These are phyloP conservation scores for Capitulum mitella DNA, from an alignment of 2,888 invertebrate genomes.

Conservation along the genomic window DNA sequence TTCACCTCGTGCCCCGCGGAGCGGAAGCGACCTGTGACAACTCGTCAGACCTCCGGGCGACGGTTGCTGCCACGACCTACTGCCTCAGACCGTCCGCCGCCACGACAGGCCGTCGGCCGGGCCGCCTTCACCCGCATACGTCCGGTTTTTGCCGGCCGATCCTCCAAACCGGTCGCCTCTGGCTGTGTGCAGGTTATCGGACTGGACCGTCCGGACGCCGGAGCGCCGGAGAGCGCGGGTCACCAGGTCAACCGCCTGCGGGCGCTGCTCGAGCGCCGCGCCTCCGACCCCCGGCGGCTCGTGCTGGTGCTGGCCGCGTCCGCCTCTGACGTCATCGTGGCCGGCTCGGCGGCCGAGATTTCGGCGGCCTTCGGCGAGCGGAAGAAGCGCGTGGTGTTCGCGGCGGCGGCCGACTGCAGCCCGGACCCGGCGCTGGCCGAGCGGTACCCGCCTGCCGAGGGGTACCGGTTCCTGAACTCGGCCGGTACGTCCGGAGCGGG, in stretches of 20 bases:
- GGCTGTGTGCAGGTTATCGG: too few relatives aligned
- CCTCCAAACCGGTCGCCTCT: too few relatives aligned
- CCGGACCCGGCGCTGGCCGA: neutral
- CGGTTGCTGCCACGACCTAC: too few relatives aligned
- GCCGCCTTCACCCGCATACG: too few relatives aligned
- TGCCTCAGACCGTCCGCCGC: too few relatives aligned
- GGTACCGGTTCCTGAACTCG: neutral
- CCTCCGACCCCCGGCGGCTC: neutral
- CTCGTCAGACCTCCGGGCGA: too few relatives aligned
- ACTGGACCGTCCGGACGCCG: too few relatives aligned
- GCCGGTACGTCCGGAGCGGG: neutral
- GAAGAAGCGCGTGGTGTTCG: neutral
- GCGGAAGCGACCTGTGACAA: too few relatives aligned
- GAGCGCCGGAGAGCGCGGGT: neutral
- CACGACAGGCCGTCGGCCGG: too few relatives aligned
- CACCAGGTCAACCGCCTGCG: conserved; percentile 1
- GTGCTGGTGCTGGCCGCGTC: neutral
- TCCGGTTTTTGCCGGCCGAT: too few relatives aligned
- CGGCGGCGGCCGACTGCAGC: neutral
- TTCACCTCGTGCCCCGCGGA: too few relatives aligned
- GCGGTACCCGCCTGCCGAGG: neutral
- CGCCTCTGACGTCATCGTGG: conserved; percentile 1
- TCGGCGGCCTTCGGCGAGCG: neutral
- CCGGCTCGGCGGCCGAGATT: neutral
- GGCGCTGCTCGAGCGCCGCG: neutral